Conservation (phyloP, 92 coral and sea anemone species). For the Zoanthus sociatus region DNA sequence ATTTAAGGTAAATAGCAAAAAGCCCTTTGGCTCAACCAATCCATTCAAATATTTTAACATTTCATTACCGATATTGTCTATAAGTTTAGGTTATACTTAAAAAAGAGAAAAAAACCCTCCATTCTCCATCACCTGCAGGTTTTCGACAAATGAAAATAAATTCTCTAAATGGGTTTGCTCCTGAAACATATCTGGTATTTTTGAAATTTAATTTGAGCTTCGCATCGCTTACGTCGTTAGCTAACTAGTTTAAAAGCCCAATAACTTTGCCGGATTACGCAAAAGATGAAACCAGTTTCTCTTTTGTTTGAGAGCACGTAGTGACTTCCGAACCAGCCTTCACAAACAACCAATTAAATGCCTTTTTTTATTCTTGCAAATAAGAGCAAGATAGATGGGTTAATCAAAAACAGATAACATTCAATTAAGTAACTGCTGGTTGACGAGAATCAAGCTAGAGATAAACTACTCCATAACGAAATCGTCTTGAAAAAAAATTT, state of each 20-base stretch:
- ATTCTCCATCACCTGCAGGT: no score
- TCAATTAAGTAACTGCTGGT: constrained; percentile 1
- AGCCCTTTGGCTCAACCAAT: no score
- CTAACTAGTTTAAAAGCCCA: neutral
- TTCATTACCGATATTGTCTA: no score
- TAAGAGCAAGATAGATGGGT: neutral
- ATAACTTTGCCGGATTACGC: neutral
- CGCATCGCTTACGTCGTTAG: neutral
- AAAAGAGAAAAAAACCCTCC: no score
- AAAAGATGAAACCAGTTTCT: neutral
- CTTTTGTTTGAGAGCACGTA: neutral
- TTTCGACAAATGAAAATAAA: no score
- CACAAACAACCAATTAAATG: constrained; percentile 24
- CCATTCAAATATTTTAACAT: no score
- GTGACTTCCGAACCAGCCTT: constrained; percentile 8
- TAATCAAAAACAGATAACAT: constrained; percentile 19
- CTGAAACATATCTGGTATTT: neutral
- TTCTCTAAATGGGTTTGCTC: neutral
- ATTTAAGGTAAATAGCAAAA: no score
- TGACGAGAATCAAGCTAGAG: neutral
- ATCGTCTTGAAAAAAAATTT: neutral
- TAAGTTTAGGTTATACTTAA: no score
- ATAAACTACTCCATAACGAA: neutral
- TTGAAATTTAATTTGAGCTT: neutral
- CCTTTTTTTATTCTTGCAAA: neutral